Percentiles rank a stretch among this genome's conserved stretches.
phyloP scores from a whole-genome alignment of 2,797 vertebrate genomes.

The Phyllotis vaccarum region DNA sequence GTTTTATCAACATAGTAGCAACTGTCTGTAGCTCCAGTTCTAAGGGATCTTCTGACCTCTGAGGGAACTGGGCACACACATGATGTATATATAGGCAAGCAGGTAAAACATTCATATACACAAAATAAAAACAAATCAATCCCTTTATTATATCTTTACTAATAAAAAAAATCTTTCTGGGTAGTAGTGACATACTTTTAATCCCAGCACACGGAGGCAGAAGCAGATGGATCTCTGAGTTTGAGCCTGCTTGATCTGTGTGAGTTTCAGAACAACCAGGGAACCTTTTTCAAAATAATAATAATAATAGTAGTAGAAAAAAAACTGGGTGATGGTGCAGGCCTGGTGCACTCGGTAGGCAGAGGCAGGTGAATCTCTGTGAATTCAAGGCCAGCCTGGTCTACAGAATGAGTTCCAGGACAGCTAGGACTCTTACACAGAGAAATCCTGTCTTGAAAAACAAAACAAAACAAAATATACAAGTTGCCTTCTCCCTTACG shows the following conservation, averaged over 20 bases:
- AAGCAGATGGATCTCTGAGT: too few species aligned
- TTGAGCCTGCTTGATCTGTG: too few species aligned
- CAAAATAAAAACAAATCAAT: neutral
- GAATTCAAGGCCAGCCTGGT: neutral
- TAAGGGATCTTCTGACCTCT: neutral
- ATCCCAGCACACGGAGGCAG: too few species aligned
- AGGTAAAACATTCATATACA: neutral
- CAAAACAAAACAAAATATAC: too few species aligned
- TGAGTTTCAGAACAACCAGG: too few species aligned
- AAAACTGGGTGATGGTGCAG: neutral
- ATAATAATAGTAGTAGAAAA: too few species aligned
- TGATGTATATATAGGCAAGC: neutral
- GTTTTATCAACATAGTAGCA: neutral
- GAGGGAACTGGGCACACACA: neutral
- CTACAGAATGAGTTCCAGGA: neutral
- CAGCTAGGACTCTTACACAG: too few species aligned
- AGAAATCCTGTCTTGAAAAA: neutral
- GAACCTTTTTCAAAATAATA: too few species aligned
- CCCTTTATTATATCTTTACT: neutral
- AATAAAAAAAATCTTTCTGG: neutral
- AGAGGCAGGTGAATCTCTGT: neutral
- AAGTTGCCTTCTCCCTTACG: too few species aligned
- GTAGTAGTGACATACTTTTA: too few species aligned
- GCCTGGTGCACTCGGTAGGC: neutral
- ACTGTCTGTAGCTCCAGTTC: neutral